Evolutionary conservation across 2,888 invertebrate species (phyloP).

Genomic region (Notodonta ziczac): DNA sequence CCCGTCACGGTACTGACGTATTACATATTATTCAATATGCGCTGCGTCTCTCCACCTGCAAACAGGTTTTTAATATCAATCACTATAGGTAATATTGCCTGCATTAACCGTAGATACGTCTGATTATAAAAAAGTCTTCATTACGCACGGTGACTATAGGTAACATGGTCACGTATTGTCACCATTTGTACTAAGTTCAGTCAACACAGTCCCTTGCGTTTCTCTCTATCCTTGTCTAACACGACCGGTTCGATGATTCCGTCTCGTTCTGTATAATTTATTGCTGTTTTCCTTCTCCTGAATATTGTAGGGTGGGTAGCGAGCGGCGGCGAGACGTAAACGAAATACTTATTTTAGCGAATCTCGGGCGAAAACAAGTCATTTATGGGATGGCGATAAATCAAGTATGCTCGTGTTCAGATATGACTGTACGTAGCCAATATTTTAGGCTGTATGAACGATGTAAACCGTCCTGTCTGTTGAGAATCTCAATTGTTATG

Average conservation of each 20-base stretch:
- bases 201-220: conserved; percentile 45
- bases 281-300: conserved; percentile 70
- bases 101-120: neutral
- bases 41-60: conserved; percentile 57
- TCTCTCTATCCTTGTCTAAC: conserved; percentile 43
- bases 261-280: conserved; percentile 65
- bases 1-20: conserved; percentile 50
- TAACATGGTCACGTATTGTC: conserved; percentile 47
- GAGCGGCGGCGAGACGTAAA: conserved; percentile 58
- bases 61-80: conserved; percentile 37
- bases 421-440: conserved; percentile 27
- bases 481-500: conserved; percentile 3
- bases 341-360: conserved; percentile 71
- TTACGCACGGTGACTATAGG: conserved; percentile 16
- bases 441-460: conserved; percentile 15
- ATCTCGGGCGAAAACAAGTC: conserved; percentile 73
- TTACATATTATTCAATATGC: conserved; percentile 71
- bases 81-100: neutral
- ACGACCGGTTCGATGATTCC: conserved; percentile 35
- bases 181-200: conserved; percentile 51
- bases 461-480: conserved; percentile 3
- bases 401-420: conserved; percentile 49
- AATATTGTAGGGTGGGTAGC: conserved; percentile 60
- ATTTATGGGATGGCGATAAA: conserved; percentile 69
- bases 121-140: conserved; percentile 20